Evolutionary conservation across 2,797 vertebrate genomes (phyloP), one percentile per base, ranked within the genome.

Genomic region (Sebastes glaucus): DNA sequence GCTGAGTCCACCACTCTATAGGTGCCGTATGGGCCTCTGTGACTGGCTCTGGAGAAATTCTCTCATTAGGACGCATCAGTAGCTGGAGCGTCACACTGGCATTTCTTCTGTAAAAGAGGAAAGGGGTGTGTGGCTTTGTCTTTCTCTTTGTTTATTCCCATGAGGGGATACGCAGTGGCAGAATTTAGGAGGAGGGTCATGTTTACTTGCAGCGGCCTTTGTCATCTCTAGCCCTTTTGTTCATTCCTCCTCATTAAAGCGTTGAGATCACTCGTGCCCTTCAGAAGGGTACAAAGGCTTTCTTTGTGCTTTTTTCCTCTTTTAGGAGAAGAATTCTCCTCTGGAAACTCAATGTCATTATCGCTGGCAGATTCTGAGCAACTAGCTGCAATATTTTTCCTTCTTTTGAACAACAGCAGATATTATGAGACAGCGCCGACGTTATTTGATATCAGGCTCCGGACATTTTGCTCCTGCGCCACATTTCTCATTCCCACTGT

Each of bases 41-140:
- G 70, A 28, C 59, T 83, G 61, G 22, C 32, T 86, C 25, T 32
- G 62, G 71, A 63, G 65, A 61, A 56, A 63, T 67, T 62, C 83
- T 87, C 91, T 95, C 90, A 93, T 94, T 94, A 95, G 89, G 91
- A 85, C 78, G 55, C 90, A 94, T 94, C 94, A 94, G 90, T 82
- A 67, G 81, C 80, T 84, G 87, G 85, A 88, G 88, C 27, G 63
- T 93, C 93, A 94, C 71, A 42, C 73, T 93, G 91, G 89, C 91
- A 93, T 91, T 91, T 78, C 68, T 76, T 87, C 74, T 81, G n/a
- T 83, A 59, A 80, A 81, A 81, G 84, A 82, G 69, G 30, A 81
- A 49, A 83, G 42, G 86, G 74, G 66, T 77, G 80, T 70, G 77
- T 75, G 53, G 78, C 78, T 89, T 84, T 87, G 74, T 82, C 74